Percentiles rank a stretch among this genome's conserved stretches.
phyloP scores from a whole-genome alignment of 2,797 vertebrate genomes.

The Trachurus trachurus region DNA sequence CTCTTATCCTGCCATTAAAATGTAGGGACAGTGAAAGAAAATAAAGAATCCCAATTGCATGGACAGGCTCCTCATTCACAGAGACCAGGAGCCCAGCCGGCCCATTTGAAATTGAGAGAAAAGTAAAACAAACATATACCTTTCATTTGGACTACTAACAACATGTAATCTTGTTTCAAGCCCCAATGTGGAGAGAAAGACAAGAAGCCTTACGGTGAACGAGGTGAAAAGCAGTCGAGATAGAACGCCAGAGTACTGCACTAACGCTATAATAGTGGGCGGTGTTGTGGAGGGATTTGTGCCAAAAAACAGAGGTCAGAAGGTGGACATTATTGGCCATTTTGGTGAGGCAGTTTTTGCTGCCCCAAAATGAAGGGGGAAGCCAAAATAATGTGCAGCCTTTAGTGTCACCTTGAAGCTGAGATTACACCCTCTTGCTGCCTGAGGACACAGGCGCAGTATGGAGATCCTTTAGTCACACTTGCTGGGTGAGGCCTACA shows the following conservation, averaged over 20 bases:
- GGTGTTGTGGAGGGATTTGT: conserved; percentile 87
- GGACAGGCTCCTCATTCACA: conserved; percentile 86
- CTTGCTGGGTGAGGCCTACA: conserved; percentile 70
- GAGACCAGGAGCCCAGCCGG: conserved; percentile 81
- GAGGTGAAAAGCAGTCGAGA: conserved; percentile 90
- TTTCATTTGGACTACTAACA: conserved; percentile 68
- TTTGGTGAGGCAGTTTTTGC: conserved; percentile 92
- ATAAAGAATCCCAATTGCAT: conserved; percentile 82
- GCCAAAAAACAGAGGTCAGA: conserved; percentile 90
- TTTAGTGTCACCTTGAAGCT: conserved; percentile 91
- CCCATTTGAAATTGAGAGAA: conserved; percentile 76
- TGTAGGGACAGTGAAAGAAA: conserved; percentile 42
- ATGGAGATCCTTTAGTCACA: conserved; percentile 83
- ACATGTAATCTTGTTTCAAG: conserved; percentile 86
- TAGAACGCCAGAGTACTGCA: conserved; percentile 88
- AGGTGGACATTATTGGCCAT: conserved; percentile 94
- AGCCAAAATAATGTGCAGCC: conserved; percentile 95
- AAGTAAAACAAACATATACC: conserved; percentile 62
- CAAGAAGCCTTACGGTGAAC: conserved; percentile 89
- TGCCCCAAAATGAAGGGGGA: conserved; percentile 94
- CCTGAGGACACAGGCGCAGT: conserved; percentile 82
- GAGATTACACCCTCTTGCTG: conserved; percentile 97
- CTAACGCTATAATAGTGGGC: conserved; percentile 82
- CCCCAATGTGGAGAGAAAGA: conserved; percentile 87
- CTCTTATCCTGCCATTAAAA: conserved; percentile 39